Evolutionary conservation across 2,797 vertebrate species (phyloP).

Genomic region (Parotocinclus haroldoi): DNA sequence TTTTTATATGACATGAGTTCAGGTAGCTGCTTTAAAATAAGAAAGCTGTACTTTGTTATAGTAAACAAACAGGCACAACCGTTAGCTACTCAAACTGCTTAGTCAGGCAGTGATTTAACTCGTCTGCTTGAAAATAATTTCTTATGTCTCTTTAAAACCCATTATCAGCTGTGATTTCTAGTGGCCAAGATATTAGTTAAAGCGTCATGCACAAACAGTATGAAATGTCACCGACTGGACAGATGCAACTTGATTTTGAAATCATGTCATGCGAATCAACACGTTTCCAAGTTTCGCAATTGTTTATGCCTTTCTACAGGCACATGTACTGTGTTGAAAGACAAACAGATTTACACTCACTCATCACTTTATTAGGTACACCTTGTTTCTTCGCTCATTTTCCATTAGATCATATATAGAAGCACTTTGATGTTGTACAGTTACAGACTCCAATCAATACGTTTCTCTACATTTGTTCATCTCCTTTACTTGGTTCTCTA

Average conservation of each 20-base stretch:
- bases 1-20: background rate
- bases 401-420: too few species aligned
- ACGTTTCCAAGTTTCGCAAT: slow-evolving; percentile 27
- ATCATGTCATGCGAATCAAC: slow-evolving; percentile 6
- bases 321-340: slow-evolving; percentile 39
- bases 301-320: slow-evolving; percentile 31
- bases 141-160: background rate
- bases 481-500: too few species aligned
- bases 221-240: background rate
- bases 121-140: background rate
- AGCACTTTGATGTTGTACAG: too few species aligned
- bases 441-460: too few species aligned
- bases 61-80: background rate
- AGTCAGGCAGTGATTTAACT: slow-evolving; percentile 17
- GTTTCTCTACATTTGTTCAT: too few species aligned
- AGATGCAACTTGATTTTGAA: background rate
- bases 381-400: too few species aligned
- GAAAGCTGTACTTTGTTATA: too few species aligned
- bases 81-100: background rate
- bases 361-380: too few species aligned
- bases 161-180: too few species aligned
- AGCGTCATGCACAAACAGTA: background rate
- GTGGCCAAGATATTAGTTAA: too few species aligned
- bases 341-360: slow-evolving; percentile 12
- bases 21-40: too few species aligned